Percentiles rank a stretch among this genome's conserved stretches.
Conservation (phyloP, 92 coral and sea anemone species). For the Palythoa grandis region DNA sequence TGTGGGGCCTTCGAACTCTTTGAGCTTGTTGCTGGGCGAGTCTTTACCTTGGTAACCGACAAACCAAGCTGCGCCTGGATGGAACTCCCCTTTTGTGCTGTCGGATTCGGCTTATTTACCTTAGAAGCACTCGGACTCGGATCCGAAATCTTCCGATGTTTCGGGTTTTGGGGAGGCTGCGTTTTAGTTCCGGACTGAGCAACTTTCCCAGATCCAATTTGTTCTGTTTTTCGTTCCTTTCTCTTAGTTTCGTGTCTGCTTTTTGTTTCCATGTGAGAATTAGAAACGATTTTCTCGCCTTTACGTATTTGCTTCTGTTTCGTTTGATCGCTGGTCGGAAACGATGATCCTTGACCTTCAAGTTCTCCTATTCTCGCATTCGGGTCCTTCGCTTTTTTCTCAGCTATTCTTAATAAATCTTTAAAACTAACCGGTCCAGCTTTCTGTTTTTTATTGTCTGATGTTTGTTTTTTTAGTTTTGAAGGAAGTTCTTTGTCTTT, state of each 20-base stretch:
- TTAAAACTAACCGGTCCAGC: slow-evolving; percentile 67
- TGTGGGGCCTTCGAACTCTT: neutral
- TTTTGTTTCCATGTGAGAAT: neutral
- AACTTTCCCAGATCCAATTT: neutral
- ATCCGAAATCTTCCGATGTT: neutral
- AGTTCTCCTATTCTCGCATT: neutral
- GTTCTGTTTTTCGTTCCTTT: neutral
- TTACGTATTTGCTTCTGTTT: neutral
- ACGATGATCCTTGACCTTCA: neutral
- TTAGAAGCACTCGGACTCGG: neutral
- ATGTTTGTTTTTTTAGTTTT: slow-evolving; percentile 9
- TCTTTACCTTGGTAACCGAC: neutral
- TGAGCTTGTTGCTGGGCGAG: slow-evolving; percentile 2
- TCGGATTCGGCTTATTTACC: neutral
- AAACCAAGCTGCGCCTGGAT: slow-evolving; percentile 26
- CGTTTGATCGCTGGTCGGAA: neutral
- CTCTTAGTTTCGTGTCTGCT: neutral
- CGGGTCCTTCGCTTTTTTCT: slow-evolving; percentile 57
- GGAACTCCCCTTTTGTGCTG: neutral
- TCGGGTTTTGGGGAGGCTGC: neutral
- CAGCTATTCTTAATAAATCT: slow-evolving; percentile 90
- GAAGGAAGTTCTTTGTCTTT: slow-evolving; percentile 4
- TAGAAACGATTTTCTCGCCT: neutral
- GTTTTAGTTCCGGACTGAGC: neutral
- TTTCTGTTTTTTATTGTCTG: slow-evolving; percentile 31